These are phyloP conservation scores for Entomyzon cyanotis DNA, from an alignment of 2,113 vertebrate genomes.

Conservation along the genomic window DNA sequence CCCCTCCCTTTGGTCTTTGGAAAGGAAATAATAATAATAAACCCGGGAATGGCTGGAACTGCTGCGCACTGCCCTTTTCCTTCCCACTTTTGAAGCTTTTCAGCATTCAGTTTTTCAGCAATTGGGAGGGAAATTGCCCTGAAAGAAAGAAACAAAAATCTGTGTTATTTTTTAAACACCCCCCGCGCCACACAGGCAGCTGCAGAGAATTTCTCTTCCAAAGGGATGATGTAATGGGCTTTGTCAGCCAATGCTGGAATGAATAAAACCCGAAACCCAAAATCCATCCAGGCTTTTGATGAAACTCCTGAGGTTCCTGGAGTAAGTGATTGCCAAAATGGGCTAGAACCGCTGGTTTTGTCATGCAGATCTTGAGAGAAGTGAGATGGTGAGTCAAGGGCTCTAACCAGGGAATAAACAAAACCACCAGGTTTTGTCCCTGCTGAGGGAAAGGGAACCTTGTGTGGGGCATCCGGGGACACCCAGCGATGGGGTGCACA, in stretches of 20 bases:
- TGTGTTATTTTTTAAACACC: conserved; percentile 26
- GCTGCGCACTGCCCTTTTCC: not conserved
- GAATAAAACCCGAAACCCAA: conserved; percentile 33
- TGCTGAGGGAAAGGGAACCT: not conserved
- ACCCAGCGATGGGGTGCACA: not conserved
- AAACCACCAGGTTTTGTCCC: not conserved
- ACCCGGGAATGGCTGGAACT: not conserved
- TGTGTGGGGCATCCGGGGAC: not conserved
- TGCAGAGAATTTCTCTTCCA: conserved; percentile 56
- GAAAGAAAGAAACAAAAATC: conserved; percentile 54
- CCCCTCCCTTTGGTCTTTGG: not conserved
- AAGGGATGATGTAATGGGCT: conserved; percentile 48
- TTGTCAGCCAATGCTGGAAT: conserved; percentile 47
- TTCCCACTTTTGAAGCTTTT: conserved; percentile 13
- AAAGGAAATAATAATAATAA: not conserved
- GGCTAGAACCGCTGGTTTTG: not conserved
- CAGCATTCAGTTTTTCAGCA: not conserved
- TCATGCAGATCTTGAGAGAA: not conserved
- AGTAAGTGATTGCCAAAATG: not conserved
- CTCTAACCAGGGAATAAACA: not conserved
- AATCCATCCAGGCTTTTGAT: conserved; percentile 27
- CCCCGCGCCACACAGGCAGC: conserved; percentile 36
- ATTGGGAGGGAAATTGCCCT: conserved; percentile 49
- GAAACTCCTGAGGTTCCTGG: not conserved
- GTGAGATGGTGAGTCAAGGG: not conserved